Conservation (phyloP, 1,140 invertebrate genomes). For the Liolophura sinensis region DNA sequence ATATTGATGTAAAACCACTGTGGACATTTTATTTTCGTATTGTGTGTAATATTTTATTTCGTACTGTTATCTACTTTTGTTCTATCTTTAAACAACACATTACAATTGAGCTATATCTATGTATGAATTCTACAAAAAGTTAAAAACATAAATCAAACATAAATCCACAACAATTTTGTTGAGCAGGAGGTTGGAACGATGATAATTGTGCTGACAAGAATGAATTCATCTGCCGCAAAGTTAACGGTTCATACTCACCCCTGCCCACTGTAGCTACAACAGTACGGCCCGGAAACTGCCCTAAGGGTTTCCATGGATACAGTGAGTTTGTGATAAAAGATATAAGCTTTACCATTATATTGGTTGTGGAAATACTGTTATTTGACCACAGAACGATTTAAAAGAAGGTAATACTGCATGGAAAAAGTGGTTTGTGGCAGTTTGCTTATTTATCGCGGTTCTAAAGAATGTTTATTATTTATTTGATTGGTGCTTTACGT, state of each 20-base stretch:
- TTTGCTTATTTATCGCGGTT: not conserved
- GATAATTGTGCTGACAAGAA: constrained; percentile 32
- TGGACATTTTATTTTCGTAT: not conserved
- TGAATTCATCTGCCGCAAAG: constrained; percentile 37
- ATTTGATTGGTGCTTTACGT: too few species aligned
- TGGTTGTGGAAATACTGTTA: constrained; percentile 18
- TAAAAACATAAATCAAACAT: not conserved
- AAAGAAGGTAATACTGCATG: constrained; percentile 19
- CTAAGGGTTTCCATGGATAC: constrained; percentile 20
- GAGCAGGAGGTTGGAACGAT: constrained; percentile 35
- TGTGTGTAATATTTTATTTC: not conserved
- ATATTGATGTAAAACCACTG: not conserved
- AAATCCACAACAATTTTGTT: not conserved
- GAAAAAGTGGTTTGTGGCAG: constrained; percentile 19
- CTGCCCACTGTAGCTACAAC: constrained; percentile 17
- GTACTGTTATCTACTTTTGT: constrained; percentile 3
- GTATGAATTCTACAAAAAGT: not conserved
- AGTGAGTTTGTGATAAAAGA: constrained; percentile 26
- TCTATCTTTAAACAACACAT: not conserved
- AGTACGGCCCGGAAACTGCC: constrained; percentile 28
- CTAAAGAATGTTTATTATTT: too few species aligned
- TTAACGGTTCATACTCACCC: constrained; percentile 7
- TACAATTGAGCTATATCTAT: not conserved
- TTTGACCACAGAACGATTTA: constrained; percentile 17
- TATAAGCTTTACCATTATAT: constrained; percentile 10